A percentile compares a stretch with the other conserved stretches of the same genome.
phyloP scores from a whole-genome alignment of 2,113 vertebrate genomes.

The Oxygymnocypris stewartii region DNA sequence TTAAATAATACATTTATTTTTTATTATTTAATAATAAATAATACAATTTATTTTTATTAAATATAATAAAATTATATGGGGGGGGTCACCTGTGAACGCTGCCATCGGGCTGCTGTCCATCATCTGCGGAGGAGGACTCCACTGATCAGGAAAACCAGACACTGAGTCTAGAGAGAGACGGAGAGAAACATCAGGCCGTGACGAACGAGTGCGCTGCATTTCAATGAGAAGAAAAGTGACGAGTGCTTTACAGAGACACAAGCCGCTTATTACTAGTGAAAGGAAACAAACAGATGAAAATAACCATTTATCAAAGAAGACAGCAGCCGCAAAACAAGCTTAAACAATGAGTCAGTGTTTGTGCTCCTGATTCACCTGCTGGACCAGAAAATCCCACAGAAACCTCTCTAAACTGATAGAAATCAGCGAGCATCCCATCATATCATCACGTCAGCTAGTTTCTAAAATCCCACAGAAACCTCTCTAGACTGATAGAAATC shows the following conservation, averaged over 20 bases:
- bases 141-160: constrained; percentile 63
- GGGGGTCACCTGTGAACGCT: constrained; percentile 58
- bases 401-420: too few relatives aligned
- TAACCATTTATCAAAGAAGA: neutral
- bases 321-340: neutral
- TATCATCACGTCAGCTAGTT: neutral
- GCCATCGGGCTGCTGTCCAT: constrained; percentile 62
- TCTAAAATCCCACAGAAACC: too few relatives aligned
- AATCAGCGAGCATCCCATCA: too few relatives aligned
- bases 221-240: constrained; percentile 15
- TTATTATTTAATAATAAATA: too few relatives aligned
- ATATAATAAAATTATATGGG: too few relatives aligned
- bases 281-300: neutral
- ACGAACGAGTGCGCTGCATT: neutral
- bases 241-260: neutral
- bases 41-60: too few relatives aligned
- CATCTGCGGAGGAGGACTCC: constrained; percentile 57
- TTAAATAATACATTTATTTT: too few relatives aligned
- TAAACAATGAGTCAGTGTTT: neutral
- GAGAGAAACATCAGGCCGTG: constrained; percentile 7
- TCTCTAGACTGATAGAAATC: too few relatives aligned
- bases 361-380: neutral
- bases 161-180: constrained; percentile 58
- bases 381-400: neutral
- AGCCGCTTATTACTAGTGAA: neutral